Evolutionary conservation across 2,888 invertebrate genomes (phyloP).

Genomic region (Agapostemon virescens): DNA sequence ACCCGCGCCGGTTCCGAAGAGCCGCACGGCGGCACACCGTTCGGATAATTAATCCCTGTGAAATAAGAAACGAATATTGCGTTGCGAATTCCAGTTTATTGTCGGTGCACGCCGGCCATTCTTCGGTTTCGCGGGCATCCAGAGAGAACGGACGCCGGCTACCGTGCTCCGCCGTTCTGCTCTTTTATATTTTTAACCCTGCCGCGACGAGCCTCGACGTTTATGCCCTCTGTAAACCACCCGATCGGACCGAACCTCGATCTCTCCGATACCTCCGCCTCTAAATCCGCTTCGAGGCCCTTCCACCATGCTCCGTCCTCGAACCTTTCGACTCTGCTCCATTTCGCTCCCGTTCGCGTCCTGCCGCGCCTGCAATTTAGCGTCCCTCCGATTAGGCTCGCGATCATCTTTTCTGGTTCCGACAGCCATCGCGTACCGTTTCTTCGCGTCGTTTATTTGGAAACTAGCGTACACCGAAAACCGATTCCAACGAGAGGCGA

Average conservation of each 20-base stretch:
- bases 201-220: conserved; percentile 18
- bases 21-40: background rate
- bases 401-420: too few species aligned
- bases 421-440: too few species aligned
- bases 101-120: conserved; percentile 33
- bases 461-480: too few species aligned
- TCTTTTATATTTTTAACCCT: conserved; percentile 37
- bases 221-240: conserved; percentile 29
- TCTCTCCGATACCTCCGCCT: background rate
- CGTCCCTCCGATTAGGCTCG: too few species aligned
- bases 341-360: too few species aligned
- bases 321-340: background rate
- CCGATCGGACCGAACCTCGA: background rate
- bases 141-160: conserved; percentile 10
- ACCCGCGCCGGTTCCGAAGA: background rate
- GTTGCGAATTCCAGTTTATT: conserved; percentile 67
- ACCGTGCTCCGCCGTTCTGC: conserved; percentile 10
- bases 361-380: too few species aligned
- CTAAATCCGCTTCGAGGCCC: background rate
- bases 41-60: conserved; percentile 69
- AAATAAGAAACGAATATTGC: conserved; percentile 69
- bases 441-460: too few species aligned
- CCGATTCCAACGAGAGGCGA: too few species aligned
- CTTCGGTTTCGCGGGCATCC: conserved; percentile 25
- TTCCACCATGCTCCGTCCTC: background rate